Base-by-base conservation (phyloP, 2,888 invertebrate species). In the Eurytoma adleriae region DNA sequence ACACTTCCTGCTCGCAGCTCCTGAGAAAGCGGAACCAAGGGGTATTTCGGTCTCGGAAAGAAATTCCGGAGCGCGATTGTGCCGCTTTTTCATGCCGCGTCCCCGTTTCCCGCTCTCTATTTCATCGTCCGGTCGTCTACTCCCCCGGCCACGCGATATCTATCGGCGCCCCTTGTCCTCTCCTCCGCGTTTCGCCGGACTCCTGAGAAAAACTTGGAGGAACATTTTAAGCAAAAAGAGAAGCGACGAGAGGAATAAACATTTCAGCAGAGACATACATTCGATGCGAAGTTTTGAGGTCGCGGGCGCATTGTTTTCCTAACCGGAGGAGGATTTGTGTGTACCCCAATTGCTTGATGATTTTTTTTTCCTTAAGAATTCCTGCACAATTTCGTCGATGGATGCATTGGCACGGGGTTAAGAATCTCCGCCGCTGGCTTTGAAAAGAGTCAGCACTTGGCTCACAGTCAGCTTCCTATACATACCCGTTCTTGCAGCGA, bases 11-110 rank as follows among this genome's bases (percentile, higher is more conserved):
- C 61, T 40, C 16, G 48, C 40, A 13, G 59, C 61, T 52, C 40
- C 52, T 76, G 54, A 76, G 40, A 68, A 54, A 69, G 18, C 40
- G 59, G 67, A 30, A 69, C n/a, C 27, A 40, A 77, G 62, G 70
- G 40, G 40, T 70, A 48, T 64, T 77, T 69, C 40, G 62, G 61
- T 59, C 40, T n/a, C 4, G 1, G 3, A 62, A 59, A 69, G 52
- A 40, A 62, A 62, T 69, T 20, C 56, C 20, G n/a, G 16, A 12
- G 30, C 13, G 52, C 40, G 40, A 76, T 62, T 76, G 68, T 76
- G 50, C 13, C 0, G 59, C 40, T 75, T 64, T 27, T 54, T 40
- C 40, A 61, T 20, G 30, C 61, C 73, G 30, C 56, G 52, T 16
- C 50, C 27, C 48, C 30, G 30, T 64, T 75, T 59, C 67, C 59